Conservation (phyloP, 2,113 vertebrate species). For the Platanista minor region DNA sequence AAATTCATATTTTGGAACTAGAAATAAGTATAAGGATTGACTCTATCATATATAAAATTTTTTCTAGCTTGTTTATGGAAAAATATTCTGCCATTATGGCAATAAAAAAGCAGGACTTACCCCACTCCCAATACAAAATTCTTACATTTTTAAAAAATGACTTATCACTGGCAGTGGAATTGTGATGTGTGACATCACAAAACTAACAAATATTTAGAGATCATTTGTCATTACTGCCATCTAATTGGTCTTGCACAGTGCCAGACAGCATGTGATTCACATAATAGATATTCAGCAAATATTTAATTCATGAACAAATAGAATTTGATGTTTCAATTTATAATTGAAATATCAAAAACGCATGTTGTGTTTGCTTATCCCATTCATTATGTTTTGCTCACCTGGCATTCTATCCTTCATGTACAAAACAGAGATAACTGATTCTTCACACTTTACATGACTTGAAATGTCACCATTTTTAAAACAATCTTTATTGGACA, state of each 20-base stretch:
- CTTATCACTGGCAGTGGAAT: background rate
- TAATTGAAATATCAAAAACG: slow-evolving; percentile 7
- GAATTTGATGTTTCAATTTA: slow-evolving; percentile 24
- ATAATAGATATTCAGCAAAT: background rate
- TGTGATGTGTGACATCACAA: background rate
- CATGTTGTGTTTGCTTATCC: background rate
- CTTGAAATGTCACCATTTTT: background rate
- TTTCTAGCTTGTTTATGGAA: background rate
- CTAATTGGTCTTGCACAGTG: background rate
- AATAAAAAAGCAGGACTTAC: background rate
- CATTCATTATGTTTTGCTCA: background rate
- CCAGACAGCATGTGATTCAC: background rate
- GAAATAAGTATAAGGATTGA: background rate
- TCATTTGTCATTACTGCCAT: background rate
- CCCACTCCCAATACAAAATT: background rate
- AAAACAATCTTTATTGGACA: background rate
- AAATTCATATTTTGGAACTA: background rate
- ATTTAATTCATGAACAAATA: background rate
- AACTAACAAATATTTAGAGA: background rate
- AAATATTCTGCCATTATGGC: background rate
- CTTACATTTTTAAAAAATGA: background rate
- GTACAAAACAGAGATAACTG: background rate
- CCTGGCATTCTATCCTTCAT: background rate
- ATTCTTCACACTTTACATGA: background rate
- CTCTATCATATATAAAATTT: background rate